Conservation (phyloP, 2,888 invertebrate species). For the Drosophila robusta region DNA sequence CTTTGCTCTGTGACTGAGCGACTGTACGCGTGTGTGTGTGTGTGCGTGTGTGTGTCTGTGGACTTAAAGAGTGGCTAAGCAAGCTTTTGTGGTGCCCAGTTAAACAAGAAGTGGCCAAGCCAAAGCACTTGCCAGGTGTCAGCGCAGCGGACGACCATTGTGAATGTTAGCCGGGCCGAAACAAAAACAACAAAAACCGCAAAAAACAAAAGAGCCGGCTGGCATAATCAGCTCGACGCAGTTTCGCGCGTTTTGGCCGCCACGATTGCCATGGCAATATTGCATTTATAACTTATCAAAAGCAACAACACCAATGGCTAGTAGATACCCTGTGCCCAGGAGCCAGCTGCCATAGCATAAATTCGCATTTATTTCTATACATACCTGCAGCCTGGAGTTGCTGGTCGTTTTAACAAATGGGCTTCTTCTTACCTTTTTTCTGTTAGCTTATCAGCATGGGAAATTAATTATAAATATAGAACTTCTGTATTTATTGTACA, state of each 20-base stretch:
- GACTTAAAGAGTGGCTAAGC: conserved; percentile 75
- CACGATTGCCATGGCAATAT: conserved; percentile 67
- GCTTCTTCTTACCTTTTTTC: no score
- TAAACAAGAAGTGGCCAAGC: conserved; percentile 50
- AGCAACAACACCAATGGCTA: conserved; percentile 12
- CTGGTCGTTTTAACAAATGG: no score
- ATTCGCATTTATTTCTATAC: no score
- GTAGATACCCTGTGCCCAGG: not conserved
- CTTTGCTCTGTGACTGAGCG: conserved; percentile 61
- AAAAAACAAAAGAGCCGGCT: conserved; percentile 26
- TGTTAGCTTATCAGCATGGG: no score
- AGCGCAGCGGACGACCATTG: conserved; percentile 52
- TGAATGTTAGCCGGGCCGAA: conserved; percentile 50
- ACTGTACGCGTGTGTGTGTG: conserved; percentile 31
- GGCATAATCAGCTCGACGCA: conserved; percentile 66
- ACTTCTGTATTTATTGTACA: no score
- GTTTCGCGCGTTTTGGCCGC: conserved; percentile 65
- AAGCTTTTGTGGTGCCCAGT: conserved; percentile 70
- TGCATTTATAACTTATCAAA: conserved; percentile 60
- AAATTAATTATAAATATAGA: no score
- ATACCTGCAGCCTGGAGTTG: no score
- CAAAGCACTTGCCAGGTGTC: conserved; percentile 48
- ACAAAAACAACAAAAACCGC: conserved; percentile 24
- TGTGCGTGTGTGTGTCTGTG: conserved; percentile 9
- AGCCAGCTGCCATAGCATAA: no score